A percentile compares a stretch with the other conserved stretches of the same genome.
phyloP scores from a whole-genome alignment of 2,113 vertebrate genomes.

The Pluvianellus socialis region DNA sequence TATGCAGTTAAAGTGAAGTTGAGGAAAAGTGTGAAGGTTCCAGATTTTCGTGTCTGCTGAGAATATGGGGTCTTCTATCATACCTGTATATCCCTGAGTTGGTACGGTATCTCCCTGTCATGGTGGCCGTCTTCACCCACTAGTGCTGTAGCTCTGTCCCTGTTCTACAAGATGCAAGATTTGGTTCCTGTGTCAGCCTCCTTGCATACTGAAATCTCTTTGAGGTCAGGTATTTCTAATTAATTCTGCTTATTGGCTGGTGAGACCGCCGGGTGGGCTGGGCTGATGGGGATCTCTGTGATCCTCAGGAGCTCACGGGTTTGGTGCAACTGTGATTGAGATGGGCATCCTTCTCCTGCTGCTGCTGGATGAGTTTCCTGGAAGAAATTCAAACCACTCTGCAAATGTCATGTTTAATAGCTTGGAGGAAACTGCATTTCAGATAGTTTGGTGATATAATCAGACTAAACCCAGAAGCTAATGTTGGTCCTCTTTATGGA shows the following conservation, averaged over 20 bases:
- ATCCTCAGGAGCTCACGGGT: accelerated
- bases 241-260: neutral
- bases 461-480: neutral
- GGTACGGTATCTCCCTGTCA: neutral
- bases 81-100: neutral
- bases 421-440: neutral
- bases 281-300: neutral
- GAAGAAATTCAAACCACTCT: neutral
- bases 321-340: accelerated
- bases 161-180: neutral
- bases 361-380: neutral
- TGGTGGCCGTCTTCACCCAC: neutral
- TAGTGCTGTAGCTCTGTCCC: neutral
- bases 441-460: neutral
- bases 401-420: neutral
- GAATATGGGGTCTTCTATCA: neutral
- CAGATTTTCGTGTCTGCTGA: neutral
- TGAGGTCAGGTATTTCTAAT: neutral
- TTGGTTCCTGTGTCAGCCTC: neutral
- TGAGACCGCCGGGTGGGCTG: neutral
- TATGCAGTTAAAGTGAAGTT: accelerated
- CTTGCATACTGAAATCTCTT: neutral
- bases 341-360: neutral
- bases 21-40: accelerated
- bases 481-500: neutral